Conservation (phyloP, 2,797 vertebrate species). For the Lepus oiostolus region DNA sequence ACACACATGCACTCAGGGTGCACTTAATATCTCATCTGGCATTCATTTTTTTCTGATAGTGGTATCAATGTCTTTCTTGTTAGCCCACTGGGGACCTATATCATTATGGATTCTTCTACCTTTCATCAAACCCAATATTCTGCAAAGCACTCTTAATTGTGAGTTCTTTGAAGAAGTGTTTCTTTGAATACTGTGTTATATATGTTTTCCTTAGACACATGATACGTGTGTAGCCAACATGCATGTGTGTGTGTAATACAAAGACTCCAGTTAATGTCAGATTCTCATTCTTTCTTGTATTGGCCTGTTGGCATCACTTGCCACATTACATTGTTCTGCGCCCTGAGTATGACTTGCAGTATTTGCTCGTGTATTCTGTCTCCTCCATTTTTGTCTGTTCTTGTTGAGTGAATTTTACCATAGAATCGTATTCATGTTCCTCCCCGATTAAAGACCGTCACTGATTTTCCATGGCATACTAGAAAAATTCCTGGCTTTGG, state of each 20-base stretch:
- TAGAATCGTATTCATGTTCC: neutral
- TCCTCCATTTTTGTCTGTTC: neutral
- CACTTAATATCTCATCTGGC: neutral
- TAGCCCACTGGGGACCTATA: neutral
- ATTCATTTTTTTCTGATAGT: neutral
- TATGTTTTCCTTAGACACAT: neutral
- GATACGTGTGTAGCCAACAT: neutral
- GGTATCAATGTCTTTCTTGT: neutral
- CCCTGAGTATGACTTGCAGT: neutral
- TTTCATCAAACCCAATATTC: neutral
- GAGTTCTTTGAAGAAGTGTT: neutral
- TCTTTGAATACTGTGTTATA: neutral
- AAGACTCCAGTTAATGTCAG: neutral
- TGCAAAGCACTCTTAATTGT: neutral
- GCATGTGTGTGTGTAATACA: accelerated
- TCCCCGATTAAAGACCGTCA: neutral
- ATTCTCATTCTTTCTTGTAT: neutral
- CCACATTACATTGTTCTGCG: neutral
- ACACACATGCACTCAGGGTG: no score
- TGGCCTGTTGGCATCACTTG: neutral
- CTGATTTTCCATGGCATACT: neutral
- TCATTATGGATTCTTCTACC: neutral
- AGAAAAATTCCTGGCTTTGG: neutral
- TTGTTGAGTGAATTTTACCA: neutral
- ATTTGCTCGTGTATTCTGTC: neutral